Percentiles rank a stretch among this genome's conserved stretches.
phyloP scores from a whole-genome alignment of 2,888 invertebrate species.

The Brenthis hecate region DNA sequence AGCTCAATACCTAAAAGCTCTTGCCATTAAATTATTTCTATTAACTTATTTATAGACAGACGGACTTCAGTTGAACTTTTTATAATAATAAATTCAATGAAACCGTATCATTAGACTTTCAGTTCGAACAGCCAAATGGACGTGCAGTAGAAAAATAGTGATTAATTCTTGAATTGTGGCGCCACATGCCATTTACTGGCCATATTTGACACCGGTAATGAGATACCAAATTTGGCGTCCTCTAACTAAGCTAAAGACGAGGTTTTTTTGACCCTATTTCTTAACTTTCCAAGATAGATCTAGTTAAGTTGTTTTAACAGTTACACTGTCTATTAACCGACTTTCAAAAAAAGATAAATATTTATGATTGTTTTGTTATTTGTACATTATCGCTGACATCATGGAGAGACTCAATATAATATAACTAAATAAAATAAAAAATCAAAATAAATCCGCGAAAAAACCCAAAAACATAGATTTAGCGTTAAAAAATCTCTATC shows the following conservation, averaged over 20 bases:
- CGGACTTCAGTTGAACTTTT: not conserved
- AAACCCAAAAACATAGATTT: no score
- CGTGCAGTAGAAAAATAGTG: slow-evolving; percentile 29
- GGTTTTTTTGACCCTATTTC: slow-evolving; percentile 34
- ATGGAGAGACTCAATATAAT: no score
- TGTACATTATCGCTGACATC: no score
- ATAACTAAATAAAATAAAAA: no score
- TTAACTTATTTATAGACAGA: no score
- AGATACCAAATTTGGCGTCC: slow-evolving; percentile 36
- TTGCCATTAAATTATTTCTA: no score
- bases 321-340: not conserved
- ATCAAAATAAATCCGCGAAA: no score
- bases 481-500: no score
- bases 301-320: slow-evolving; percentile 3
- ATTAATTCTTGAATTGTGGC: slow-evolving; percentile 28
- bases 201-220: slow-evolving; percentile 37
- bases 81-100: not conserved
- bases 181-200: slow-evolving; percentile 32
- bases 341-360: not conserved
- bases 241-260: slow-evolving; percentile 37
- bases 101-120: slow-evolving; percentile 1
- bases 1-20: no score
- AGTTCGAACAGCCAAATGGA: slow-evolving; percentile 2
- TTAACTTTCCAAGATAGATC: slow-evolving; percentile 29
- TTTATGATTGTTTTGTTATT: no score